Evolutionary conservation across 2,113 vertebrate genomes (phyloP).

Genomic region (Terrapene triunguis): DNA sequence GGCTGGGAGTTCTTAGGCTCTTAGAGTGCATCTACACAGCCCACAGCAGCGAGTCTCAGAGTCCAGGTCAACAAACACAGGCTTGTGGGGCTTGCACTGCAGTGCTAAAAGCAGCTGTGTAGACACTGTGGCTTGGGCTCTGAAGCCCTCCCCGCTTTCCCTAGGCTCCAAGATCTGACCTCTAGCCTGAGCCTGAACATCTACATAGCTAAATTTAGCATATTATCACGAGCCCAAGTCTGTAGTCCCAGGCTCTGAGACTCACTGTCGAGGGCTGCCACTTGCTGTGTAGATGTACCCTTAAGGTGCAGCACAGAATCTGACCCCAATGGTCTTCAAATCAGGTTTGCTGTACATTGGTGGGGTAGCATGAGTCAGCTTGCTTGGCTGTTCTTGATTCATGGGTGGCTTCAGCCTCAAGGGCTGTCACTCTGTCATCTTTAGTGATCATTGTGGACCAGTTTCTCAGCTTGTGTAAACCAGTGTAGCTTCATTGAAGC

Average conservation of each 20-base stretch:
- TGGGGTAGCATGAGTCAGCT: neutral
- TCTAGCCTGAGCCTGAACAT: neutral
- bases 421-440: neutral
- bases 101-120: too few species aligned
- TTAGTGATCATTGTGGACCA: constrained; percentile 34
- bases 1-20: too few species aligned
- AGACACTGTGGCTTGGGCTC: too few species aligned
- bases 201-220: neutral
- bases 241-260: neutral
- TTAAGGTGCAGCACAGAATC: neutral
- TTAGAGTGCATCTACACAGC: too few species aligned
- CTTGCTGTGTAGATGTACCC: neutral
- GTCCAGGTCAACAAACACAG: too few species aligned
- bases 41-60: too few species aligned
- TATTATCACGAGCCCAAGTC: neutral
- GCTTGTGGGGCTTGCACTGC: too few species aligned
- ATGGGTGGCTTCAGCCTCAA: constrained; percentile 6
- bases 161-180: too few species aligned
- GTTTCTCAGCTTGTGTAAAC: constrained; percentile 18
- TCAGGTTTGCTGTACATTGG: neutral
- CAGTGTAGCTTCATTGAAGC: neutral
- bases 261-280: neutral
- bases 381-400: neutral
- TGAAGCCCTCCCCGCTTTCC: too few species aligned
- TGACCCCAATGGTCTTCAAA: neutral